Conservation (phyloP, 2,113 vertebrate species). For the Gila orcuttii region DNA sequence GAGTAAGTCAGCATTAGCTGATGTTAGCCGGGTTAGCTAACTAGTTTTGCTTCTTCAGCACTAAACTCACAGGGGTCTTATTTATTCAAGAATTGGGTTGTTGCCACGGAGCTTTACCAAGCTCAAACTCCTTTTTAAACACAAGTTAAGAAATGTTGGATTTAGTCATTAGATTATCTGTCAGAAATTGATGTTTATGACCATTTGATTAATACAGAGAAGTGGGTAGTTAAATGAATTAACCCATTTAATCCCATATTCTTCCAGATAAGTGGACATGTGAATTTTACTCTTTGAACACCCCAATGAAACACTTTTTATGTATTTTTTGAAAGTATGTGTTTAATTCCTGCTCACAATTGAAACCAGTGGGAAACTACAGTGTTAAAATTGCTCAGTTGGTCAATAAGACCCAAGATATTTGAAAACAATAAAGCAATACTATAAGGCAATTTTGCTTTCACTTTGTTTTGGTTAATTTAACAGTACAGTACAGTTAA, state of each 20-base stretch:
- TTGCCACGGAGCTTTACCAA: constrained; percentile 15
- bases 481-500: not conserved
- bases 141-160: constrained; percentile 10
- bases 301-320: not conserved
- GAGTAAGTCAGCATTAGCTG: constrained; percentile 47
- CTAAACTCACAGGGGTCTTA: not conserved
- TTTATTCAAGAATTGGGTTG: not conserved
- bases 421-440: not conserved
- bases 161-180: not conserved
- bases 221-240: not conserved
- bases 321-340: not conserved
- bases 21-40: constrained; percentile 39
- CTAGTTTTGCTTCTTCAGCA: constrained; percentile 42
- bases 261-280: not conserved
- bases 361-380: not conserved
- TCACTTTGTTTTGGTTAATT: not conserved
- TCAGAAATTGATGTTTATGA: not conserved
- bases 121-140: not conserved
- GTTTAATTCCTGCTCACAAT: not conserved
- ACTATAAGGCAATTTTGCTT: not conserved
- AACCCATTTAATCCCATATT: not conserved
- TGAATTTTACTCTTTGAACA: not conserved
- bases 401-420: not conserved
- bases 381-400: not conserved
- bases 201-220: not conserved